Evolutionary conservation across 2,797 vertebrate genomes (phyloP).

Genomic region (Sebastiscus tertius): DNA sequence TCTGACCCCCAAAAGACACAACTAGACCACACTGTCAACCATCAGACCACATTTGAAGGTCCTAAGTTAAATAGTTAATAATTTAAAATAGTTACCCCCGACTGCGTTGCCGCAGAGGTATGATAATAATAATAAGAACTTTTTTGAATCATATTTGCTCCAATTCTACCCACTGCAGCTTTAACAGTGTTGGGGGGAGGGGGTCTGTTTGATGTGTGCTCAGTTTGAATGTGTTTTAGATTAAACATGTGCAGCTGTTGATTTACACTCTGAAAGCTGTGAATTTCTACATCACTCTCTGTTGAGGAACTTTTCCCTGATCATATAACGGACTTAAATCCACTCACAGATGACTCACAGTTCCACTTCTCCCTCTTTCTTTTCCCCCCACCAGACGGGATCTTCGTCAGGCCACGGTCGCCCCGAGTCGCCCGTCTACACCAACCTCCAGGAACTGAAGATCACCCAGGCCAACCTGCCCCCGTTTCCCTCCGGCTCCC

Average conservation of each 20-base stretch:
- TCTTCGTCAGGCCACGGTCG: slow-evolving; percentile 89
- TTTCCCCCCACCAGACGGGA: slow-evolving; percentile 77
- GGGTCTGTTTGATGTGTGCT: background rate
- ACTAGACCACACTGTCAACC: too few relatives aligned
- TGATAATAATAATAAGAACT: too few relatives aligned
- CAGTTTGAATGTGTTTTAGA: background rate
- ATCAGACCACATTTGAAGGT: too few relatives aligned
- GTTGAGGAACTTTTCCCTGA: slow-evolving; percentile 3
- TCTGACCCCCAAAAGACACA: too few relatives aligned
- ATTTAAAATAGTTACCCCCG: too few relatives aligned
- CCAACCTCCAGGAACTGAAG: slow-evolving; percentile 97
- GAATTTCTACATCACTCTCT: background rate
- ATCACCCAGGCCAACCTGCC: slow-evolving; percentile 90
- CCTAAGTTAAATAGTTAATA: too few relatives aligned
- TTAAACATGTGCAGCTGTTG: background rate
- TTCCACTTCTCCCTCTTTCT: background rate
- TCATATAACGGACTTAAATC: slow-evolving; percentile 6
- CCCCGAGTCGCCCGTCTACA: slow-evolving; percentile 93
- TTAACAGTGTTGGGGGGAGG: background rate
- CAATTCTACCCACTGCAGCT: too few relatives aligned
- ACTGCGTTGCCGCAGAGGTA: too few relatives aligned
- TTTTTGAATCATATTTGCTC: too few relatives aligned
- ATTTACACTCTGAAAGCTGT: slow-evolving; percentile 14
- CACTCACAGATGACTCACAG: slow-evolving; percentile 20
- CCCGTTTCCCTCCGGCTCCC: slow-evolving; percentile 86